Percentiles rank a stretch among this genome's conserved stretches.
Conservation (phyloP, 2,888 invertebrate genomes). For the Branchellion lobata region DNA sequence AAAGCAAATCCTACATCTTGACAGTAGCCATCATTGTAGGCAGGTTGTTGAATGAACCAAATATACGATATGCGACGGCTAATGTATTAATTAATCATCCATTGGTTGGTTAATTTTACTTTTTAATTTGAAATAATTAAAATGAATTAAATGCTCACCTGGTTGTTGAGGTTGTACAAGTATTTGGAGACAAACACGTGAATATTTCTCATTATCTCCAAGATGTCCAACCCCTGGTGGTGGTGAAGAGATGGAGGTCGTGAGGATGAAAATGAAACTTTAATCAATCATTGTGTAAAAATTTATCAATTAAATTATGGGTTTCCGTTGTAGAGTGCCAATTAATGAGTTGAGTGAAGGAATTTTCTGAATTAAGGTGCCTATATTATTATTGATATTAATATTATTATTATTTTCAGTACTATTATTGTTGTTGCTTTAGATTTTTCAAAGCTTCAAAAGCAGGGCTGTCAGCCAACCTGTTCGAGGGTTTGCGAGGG, state of each 20-base stretch:
- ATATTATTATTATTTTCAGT: too few species aligned
- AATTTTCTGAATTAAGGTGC: not conserved
- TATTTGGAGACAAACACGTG: constrained; percentile 89
- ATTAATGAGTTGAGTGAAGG: not conserved
- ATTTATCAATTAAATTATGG: too few species aligned
- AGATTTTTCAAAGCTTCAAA: too few species aligned
- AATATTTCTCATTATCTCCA: constrained; percentile 95
- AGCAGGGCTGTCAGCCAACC: too few species aligned
- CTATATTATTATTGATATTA: not conserved
- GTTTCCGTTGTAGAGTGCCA: not conserved
- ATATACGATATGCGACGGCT: too few species aligned
- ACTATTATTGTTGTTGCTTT: too few species aligned
- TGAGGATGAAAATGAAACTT: not conserved
- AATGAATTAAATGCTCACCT: constrained; percentile 62
- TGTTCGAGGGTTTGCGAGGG: constrained; percentile 95
- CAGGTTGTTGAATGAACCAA: too few species aligned
- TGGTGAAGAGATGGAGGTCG: not conserved
- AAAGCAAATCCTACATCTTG: too few species aligned
- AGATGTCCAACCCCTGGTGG: constrained; percentile 79
- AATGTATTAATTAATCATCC: too few species aligned
- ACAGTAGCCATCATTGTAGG: too few species aligned
- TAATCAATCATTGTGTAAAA: not conserved
- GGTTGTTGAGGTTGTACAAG: constrained; percentile 91
- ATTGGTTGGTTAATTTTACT: too few species aligned
- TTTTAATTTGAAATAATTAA: not conserved